Evolutionary conservation across 2,113 vertebrate species (phyloP).

Genomic region (Mola mola): DNA sequence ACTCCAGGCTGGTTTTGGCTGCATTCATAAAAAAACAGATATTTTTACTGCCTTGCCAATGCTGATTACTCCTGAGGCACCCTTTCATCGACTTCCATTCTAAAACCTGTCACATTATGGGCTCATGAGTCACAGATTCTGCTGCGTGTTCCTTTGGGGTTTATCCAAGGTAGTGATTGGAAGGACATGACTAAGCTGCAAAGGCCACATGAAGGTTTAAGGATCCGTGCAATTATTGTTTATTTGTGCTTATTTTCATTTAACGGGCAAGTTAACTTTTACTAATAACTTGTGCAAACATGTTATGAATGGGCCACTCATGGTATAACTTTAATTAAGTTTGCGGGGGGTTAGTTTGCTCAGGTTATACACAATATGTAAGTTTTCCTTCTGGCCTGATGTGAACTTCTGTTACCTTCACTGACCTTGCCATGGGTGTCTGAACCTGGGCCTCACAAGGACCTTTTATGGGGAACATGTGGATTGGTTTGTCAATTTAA

Average conservation of each 20-base stretch:
- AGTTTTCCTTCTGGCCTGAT: slow-evolving; percentile 49
- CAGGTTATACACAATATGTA: slow-evolving; percentile 57
- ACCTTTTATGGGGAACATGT: slow-evolving; percentile 14
- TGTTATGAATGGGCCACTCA: slow-evolving; percentile 66
- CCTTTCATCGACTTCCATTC: slow-evolving; percentile 79
- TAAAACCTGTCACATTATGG: slow-evolving; percentile 69
- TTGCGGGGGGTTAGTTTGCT: slow-evolving; percentile 59
- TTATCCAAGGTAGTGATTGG: slow-evolving; percentile 81
- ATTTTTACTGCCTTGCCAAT: slow-evolving; percentile 44
- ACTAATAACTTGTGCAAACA: slow-evolving; percentile 75
- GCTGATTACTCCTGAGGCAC: slow-evolving; percentile 67
- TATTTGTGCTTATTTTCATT: slow-evolving; percentile 85
- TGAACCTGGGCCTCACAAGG: slow-evolving; percentile 10
- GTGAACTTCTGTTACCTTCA: slow-evolving; percentile 61
- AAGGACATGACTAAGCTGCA: slow-evolving; percentile 76
- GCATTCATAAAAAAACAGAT: slow-evolving; percentile 11
- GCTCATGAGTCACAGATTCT: slow-evolving; percentile 69
- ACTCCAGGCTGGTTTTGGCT: slow-evolving; percentile 15
- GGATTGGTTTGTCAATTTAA: slow-evolving; percentile 5
- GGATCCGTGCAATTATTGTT: slow-evolving; percentile 79
- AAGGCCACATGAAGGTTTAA: slow-evolving; percentile 65
- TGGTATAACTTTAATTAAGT: slow-evolving; percentile 71
- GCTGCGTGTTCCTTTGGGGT: slow-evolving; percentile 66
- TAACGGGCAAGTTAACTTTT: slow-evolving; percentile 75
- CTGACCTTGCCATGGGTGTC: slow-evolving; percentile 40